Evolutionary conservation across 2,797 vertebrate species (phyloP), one percentile per base, ranked within the genome.

Genomic region (Sebastes hubbsi): DNA sequence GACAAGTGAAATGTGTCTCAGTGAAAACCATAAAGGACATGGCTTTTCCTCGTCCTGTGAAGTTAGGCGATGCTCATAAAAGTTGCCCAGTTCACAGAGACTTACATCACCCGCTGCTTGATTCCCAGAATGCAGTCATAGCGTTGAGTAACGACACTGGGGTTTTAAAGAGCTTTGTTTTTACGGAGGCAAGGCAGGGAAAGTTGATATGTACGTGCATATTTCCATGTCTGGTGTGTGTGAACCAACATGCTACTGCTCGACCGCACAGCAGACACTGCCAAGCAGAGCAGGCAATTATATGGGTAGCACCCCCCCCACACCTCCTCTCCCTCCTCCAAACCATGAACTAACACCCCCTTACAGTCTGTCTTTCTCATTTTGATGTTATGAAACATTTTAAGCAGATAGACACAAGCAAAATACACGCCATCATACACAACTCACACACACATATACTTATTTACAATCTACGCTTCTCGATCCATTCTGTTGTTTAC

Each of bases 151-250:
- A 85, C 61, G 22, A 63, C 10, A 8, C 58, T 14, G 74, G 81
- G 58, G 32, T 52, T 93, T 91, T 91, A 88, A 88, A 88, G 76
- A 63, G 77, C 72, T 78, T 83, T 85, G 60, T 88, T 90, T 91
- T 90, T 80, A 78, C 63, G 58, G 82, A 88, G 76, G 63, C 64
- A 64, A 72, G 70, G 77, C 77, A 83, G 82, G 78, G 69, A 87
- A 80, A 87, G 87, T 78, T 72, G 90, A 92, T 94, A 91, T 88
- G 87, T 76, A 88, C 16, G 85, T 90, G 93, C 94, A 93, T 93
- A 93, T 93, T 93, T 94, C 84, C 90, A 86, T 80, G 94, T 94
- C 93, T 94, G 92, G 60, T 86, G 92, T 91, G 93, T 93, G 89
- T 89, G 91, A 93, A 91, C 85, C 89, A 80, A 94, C 94, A 93